Base-by-base conservation (phyloP, 2,888 invertebrate species). In the Lepidocyrtoides sp. region DNA sequence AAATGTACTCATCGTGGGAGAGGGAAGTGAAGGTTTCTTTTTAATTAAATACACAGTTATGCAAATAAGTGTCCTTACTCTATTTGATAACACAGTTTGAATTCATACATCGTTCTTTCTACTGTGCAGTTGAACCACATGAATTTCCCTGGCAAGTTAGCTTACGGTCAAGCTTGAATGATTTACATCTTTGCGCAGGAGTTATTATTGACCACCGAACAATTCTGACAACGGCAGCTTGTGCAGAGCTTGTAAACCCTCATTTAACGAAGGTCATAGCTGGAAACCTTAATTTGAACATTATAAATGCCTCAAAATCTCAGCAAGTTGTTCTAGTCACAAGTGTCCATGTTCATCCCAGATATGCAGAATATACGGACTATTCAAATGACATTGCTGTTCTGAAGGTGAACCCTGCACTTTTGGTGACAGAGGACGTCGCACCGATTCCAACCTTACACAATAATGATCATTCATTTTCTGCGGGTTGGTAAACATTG, bases 371-470 rank as follows among this genome's bases (percentile, higher is more conserved):
- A 20, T 32, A 23, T 2, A 75, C 57, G 20, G 91, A 86, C 17
- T 69, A 77, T 36, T 89, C 89, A 14, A 91, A 91, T 86, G 91
- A 92, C 48, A 91, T 92, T 69, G 91, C 91, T 4, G 51, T 92
- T 14, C 29, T 92, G 3, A 89, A 88, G 57, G 23, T 86, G 0
- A 81, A 48, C 17, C 17, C 86, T 26, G 66, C 75, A 14, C 86
- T 89, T 17, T 26, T 10, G 0, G 51, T 17, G 41, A 90, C 81
- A 8, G 66, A 77, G n/a, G 48, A 51, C 20, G 90, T 90, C 17
- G 23, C 75, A 17, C 77, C 89, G 7, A 69, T 89, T 32, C 41
- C 66, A n/a, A n/a, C 14, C 7, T 36, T 72, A 14, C 72, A 69
- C 0, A 20, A 29, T 2, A 23, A 36, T 4, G 1, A n/a, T n/a